phyloP scores from a whole-genome alignment of 2,113 vertebrate genomes.

The Neomonachus schauinslandi region DNA sequence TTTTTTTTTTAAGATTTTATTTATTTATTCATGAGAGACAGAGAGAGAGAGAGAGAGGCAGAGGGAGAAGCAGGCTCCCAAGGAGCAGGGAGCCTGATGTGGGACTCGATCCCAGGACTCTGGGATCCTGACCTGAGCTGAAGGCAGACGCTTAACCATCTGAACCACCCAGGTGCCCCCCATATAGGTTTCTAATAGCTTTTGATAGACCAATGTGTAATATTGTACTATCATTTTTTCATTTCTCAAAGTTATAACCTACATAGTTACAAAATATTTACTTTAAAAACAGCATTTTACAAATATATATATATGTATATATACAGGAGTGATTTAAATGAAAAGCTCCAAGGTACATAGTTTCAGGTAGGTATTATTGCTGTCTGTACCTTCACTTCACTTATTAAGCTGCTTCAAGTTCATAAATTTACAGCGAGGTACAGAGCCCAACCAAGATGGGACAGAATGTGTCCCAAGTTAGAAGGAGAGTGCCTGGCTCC shows the following conservation, averaged over 20 bases:
- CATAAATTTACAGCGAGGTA: constrained; percentile 19
- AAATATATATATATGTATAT: neutral
- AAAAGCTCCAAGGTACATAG: constrained; percentile 59
- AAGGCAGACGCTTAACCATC: too few relatives aligned
- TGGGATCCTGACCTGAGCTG: too few relatives aligned
- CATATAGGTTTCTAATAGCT: neutral
- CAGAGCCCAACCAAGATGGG: neutral
- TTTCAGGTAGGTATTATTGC: constrained; percentile 44
- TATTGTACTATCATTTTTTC: neutral
- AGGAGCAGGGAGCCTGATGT: too few relatives aligned
- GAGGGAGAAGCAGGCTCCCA: too few relatives aligned
- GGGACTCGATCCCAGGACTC: too few relatives aligned
- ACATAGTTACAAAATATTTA: constrained; percentile 58
- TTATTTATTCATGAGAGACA: too few relatives aligned
- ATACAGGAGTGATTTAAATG: constrained; percentile 29
- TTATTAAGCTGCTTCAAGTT: constrained; percentile 52
- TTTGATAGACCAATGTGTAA: neutral
- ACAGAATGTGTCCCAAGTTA: neutral
- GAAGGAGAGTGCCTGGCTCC: neutral
- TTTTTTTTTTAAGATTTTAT: too few relatives aligned
- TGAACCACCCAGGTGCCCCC: neutral
- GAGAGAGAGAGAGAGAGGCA: too few relatives aligned
- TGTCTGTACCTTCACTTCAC: neutral
- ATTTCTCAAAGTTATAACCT: neutral
- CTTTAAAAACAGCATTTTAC: constrained; percentile 16